Base-by-base conservation (phyloP, 2,113 vertebrate species). In the Lethenteron camtschaticum region DNA sequence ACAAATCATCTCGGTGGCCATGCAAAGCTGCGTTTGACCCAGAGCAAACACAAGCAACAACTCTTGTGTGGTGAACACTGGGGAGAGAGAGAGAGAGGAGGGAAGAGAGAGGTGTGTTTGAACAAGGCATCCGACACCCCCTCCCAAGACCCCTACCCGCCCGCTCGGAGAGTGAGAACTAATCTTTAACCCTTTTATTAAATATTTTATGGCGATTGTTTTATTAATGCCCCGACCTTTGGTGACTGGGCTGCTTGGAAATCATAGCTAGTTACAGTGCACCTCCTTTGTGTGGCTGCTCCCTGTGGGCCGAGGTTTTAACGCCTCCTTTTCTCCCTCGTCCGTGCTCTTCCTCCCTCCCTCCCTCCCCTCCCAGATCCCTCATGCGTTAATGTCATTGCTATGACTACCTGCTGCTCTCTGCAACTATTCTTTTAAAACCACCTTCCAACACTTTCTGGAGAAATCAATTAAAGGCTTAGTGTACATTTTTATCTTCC, bases 371-470 rank as follows among this genome's bases (percentile, higher is more conserved):
- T 66, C 63, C n/a, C n/a, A 16, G 63, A 66, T 66, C 63, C 63
- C n/a, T 66, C 63, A 24, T 66, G 63, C n/a, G n/a, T 66, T 66
- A 66, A 66, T 66, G 63, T 66, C 63, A 66, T 66, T 66, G 63
- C 63, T 66, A 66, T 66, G 63, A 66, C 63, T 66, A 66, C 63
- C 63, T 66, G 63, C 24, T 9, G 63, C 63, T 16, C 63, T 66
- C 63, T 24, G 24, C n/a, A 66, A 66, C n/a, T 66, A 66, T 66
- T 66, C 63, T 24, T 24, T 66, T 66, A 16, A 66, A 66, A n/a
- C 63, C 5, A 41, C 41, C 41, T 41, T 41, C 41, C 24, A 24
- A 66, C n/a, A 66, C n/a, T 66, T 66, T 9, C 63, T 66, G 13
- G 59, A n/a, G n/a, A 66, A 66, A 66, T n/a, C 63, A 24, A 66